These are phyloP conservation scores for Oxycera nigricornis DNA, from an alignment of 2,888 invertebrate genomes.

Conservation along the genomic window DNA sequence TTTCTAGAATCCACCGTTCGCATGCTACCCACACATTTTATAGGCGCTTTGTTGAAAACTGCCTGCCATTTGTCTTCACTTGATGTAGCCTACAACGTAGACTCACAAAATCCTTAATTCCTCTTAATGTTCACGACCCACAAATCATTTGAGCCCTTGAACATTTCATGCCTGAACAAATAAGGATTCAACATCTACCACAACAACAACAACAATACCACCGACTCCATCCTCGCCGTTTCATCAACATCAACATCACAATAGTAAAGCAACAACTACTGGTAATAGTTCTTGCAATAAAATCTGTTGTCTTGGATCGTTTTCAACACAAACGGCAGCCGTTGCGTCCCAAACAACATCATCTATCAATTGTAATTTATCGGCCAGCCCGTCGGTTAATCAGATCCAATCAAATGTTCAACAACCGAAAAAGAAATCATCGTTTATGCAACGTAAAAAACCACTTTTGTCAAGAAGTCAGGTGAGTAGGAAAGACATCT, in stretches of 20 bases:
- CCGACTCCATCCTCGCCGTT: conserved; percentile 30
- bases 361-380: conserved; percentile 47
- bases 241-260: conserved; percentile 5
- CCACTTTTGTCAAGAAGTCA: conserved; percentile 61
- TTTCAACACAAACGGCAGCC: conserved; percentile 46
- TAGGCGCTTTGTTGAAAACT: too few relatives aligned
- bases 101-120: too few relatives aligned
- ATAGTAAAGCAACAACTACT: background rate
- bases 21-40: too few relatives aligned
- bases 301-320: conserved; percentile 50
- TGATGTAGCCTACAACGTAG: too few relatives aligned
- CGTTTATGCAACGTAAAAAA: conserved; percentile 60
- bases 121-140: too few relatives aligned
- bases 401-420: conserved; percentile 16
- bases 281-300: conserved; percentile 47
- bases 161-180: conserved; percentile 51
- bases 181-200: conserved; percentile 47
- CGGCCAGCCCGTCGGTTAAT: conserved; percentile 36
- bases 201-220: conserved; percentile 37
- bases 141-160: too few relatives aligned
- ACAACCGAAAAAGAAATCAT: conserved; percentile 57
- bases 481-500: conserved; percentile 66
- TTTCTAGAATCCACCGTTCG: too few relatives aligned
- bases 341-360: conserved; percentile 43
- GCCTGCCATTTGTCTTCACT: too few relatives aligned